Conservation (phyloP, 2,797 vertebrate species). For the Poecilia wingei region DNA sequence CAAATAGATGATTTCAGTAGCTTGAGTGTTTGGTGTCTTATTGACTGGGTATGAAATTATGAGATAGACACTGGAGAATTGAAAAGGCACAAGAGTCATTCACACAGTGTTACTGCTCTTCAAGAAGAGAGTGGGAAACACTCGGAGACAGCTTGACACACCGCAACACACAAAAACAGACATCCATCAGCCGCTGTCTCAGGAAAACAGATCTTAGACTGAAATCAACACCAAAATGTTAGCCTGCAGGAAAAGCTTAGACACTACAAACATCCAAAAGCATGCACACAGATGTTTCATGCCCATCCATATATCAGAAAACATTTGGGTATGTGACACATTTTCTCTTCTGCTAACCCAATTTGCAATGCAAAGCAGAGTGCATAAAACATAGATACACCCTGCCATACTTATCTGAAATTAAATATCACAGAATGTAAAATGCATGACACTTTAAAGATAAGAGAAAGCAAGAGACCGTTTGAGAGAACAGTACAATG, state of each 20-base stretch:
- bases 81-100: constrained; percentile 59
- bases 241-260: constrained; percentile 18
- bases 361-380: constrained; percentile 54
- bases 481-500: constrained; percentile 46
- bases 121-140: constrained; percentile 58
- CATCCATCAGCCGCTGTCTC: constrained; percentile 24
- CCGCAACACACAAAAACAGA: constrained; percentile 25
- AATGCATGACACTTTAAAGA: constrained; percentile 51
- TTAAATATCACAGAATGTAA: constrained; percentile 59
- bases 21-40: constrained; percentile 61
- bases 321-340: constrained; percentile 20
- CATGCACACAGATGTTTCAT: neutral
- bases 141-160: constrained; percentile 53
- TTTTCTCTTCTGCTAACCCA: constrained; percentile 20
- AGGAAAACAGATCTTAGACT: constrained; percentile 29
- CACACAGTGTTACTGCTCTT: constrained; percentile 58
- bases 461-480: constrained; percentile 36
- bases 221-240: constrained; percentile 3
- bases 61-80: constrained; percentile 65
- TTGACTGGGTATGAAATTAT: constrained; percentile 67
- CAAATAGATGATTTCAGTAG: constrained; percentile 62
- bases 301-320: constrained; percentile 19
- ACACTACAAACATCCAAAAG: neutral
- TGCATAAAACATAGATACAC: constrained; percentile 27
- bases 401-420: constrained; percentile 63